phyloP scores from a whole-genome alignment of 2,888 invertebrate species.

The Mythimna lalbum region DNA sequence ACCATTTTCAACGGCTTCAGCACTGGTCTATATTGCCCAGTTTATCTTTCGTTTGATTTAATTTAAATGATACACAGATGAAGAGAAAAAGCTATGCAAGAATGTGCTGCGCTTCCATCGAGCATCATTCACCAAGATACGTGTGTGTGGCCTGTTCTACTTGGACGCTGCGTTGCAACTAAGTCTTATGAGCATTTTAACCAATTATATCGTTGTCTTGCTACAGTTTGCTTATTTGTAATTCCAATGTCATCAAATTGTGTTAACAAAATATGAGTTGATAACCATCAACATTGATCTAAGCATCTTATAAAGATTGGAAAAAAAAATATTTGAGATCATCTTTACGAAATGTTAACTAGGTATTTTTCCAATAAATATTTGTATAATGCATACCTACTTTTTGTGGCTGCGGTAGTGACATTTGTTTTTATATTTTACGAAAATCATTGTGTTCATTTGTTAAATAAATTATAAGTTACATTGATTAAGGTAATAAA shows the following conservation, averaged over 20 bases:
- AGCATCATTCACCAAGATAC: no score
- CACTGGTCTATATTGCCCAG: no score
- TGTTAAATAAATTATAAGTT: no score
- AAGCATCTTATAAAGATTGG: background rate
- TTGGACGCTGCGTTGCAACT: slow-evolving; percentile 16
- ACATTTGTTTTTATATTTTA: no score
- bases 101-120: no score
- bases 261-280: background rate
- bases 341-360: background rate
- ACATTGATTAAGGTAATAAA: no score
- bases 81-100: no score
- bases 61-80: no score
- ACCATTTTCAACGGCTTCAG: no score
- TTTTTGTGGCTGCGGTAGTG: no score
- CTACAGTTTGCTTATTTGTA: slow-evolving; percentile 31
- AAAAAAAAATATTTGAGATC: background rate
- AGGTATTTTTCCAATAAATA: background rate
- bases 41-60: no score
- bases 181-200: slow-evolving; percentile 5
- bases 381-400: background rate
- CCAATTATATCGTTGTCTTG: slow-evolving; percentile 14
- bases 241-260: background rate
- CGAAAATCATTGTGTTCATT: no score
- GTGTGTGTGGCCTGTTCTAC: slow-evolving; percentile 7
- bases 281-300: background rate